Evolutionary conservation across 1,140 invertebrate genomes (phyloP).

Genomic region (Sipha flava): DNA sequence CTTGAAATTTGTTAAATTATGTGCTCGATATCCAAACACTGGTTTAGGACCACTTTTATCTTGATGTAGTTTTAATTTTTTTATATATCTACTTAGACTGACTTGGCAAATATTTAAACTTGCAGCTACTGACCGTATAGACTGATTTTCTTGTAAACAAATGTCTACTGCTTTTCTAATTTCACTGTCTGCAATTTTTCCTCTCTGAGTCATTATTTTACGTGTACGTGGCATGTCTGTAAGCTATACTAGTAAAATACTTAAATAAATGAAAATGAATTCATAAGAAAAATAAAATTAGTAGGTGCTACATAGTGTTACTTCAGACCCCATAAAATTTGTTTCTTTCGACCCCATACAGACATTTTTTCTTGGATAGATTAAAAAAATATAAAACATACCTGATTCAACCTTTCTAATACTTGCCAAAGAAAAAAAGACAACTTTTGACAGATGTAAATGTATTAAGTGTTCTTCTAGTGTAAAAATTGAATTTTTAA

Average conservation of each 20-base stretch:
- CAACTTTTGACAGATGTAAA: too few relatives aligned
- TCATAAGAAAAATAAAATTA: background rate
- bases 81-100: background rate
- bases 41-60: background rate
- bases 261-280: background rate
- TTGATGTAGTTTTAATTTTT: background rate
- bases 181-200: background rate
- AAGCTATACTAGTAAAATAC: background rate
- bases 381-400: too few relatives aligned
- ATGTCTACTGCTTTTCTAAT: background rate
- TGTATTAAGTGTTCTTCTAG: too few relatives aligned
- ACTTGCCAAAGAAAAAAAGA: too few relatives aligned
- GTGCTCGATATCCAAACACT: background rate
- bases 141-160: background rate
- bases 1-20: background rate
- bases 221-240: background rate
- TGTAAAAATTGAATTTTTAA: too few relatives aligned
- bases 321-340: background rate
- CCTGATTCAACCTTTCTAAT: too few relatives aligned
- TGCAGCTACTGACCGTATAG: background rate
- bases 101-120: background rate
- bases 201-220: background rate
- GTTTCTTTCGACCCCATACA: background rate
- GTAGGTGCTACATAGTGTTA: background rate
- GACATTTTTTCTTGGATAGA: too few relatives aligned